These are phyloP conservation scores for Lacanobia oleracea DNA, from an alignment of 2,888 invertebrate genomes.

Conservation along the genomic window DNA sequence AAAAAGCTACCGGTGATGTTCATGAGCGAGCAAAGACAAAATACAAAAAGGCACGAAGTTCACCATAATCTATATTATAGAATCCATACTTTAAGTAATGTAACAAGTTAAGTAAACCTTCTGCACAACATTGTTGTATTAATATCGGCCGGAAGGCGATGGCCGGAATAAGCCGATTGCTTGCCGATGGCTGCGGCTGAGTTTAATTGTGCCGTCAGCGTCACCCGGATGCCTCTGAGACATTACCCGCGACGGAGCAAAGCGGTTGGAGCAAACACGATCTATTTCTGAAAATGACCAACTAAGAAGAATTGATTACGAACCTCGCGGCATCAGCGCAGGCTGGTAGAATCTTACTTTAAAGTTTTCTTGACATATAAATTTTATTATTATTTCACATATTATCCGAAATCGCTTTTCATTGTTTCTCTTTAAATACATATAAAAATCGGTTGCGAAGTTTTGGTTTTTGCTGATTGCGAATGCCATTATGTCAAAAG, in stretches of 20 bases:
- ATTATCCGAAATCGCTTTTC: too few species aligned
- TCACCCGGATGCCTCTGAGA: slow-evolving; percentile 18
- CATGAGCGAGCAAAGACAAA: too few species aligned
- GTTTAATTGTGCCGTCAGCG: slow-evolving; percentile 46
- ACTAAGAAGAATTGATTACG: not conserved
- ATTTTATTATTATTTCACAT: too few species aligned
- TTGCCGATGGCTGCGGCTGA: slow-evolving; percentile 41
- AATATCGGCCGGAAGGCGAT: slow-evolving; percentile 29
- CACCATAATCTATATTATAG: too few species aligned
- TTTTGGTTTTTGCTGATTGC: too few species aligned
- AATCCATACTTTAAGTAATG: too few species aligned
- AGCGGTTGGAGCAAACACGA: not conserved
- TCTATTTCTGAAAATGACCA: too few species aligned
- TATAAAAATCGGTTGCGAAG: too few species aligned
- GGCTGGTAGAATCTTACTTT: not conserved
- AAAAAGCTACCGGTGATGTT: too few species aligned
- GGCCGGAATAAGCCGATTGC: slow-evolving; percentile 55
- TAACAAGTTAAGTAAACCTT: slow-evolving; percentile 12
- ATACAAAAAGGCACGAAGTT: too few species aligned
- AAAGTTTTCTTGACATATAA: not conserved
- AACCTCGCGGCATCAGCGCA: not conserved
- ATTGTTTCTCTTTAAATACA: too few species aligned
- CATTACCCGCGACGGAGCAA: not conserved
- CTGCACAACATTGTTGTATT: not conserved
- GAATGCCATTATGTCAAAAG: too few species aligned